These are phyloP conservation scores for Scarus forsteni DNA, from an alignment of 2,797 vertebrate species.

Conservation along the genomic window DNA sequence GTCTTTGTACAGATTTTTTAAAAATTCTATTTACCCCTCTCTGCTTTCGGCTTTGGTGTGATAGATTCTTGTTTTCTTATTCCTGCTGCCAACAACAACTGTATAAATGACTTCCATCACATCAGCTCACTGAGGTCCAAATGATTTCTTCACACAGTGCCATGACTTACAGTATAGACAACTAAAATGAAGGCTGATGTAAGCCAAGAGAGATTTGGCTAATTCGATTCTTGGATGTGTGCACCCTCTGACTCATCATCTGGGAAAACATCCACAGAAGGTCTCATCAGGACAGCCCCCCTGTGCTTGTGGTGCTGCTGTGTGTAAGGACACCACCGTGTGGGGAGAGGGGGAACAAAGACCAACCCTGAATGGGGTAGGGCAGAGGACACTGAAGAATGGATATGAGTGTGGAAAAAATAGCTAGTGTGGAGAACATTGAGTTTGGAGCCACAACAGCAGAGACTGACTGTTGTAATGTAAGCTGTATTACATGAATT, in stretches of 20 bases:
- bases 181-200: not conserved
- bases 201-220: not conserved
- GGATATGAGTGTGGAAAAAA: not conserved
- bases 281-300: not conserved
- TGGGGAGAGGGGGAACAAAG: conserved; percentile 20
- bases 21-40: too few relatives aligned
- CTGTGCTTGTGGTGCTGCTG: not conserved
- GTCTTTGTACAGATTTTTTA: too few relatives aligned
- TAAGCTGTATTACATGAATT: not conserved
- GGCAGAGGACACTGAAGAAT: not conserved
- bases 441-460: not conserved
- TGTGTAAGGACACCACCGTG: conserved; percentile 39
- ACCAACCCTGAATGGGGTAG: not conserved
- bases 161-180: not conserved
- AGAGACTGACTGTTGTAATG: not conserved
- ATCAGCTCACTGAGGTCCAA: not conserved
- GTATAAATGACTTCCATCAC: not conserved
- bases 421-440: not conserved
- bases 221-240: not conserved
- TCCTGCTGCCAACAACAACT: too few relatives aligned
- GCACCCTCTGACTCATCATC: not conserved
- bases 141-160: not conserved
- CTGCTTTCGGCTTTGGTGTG: too few relatives aligned
- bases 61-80: too few relatives aligned
- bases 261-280: not conserved